Evolutionary conservation across 2,797 vertebrate species (phyloP).

Genomic region (Enteromius trimaculatus): DNA sequence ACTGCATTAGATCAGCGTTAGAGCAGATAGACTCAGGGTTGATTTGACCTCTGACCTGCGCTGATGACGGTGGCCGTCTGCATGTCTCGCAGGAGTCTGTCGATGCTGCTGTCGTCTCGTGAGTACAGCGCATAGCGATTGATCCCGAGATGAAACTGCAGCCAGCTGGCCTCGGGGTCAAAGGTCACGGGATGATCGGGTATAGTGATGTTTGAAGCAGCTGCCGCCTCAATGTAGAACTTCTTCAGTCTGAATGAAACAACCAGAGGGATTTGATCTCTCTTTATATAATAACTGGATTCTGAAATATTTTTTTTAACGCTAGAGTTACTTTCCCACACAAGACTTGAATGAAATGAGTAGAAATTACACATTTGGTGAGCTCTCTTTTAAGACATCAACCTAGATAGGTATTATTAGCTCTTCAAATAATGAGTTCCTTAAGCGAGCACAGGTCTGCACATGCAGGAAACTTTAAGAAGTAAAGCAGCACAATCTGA

Average conservation of each 20-base stretch:
- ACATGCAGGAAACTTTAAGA: slow-evolving; percentile 19
- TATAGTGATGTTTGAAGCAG: slow-evolving; percentile 71
- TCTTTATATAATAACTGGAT: no score
- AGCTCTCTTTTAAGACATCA: slow-evolving; percentile 19
- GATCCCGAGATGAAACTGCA: slow-evolving; percentile 93
- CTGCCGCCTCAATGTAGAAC: slow-evolving; percentile 69
- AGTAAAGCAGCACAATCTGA: not conserved
- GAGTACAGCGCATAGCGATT: slow-evolving; percentile 86
- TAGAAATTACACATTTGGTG: not conserved
- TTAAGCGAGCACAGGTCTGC: slow-evolving; percentile 12
- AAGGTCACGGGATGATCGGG: slow-evolving; percentile 72
- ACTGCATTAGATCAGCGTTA: not conserved
- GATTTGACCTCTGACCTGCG: slow-evolving; percentile 71
- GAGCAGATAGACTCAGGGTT: not conserved
- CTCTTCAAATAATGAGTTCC: slow-evolving; percentile 6
- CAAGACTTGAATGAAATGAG: not conserved
- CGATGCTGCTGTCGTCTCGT: slow-evolving; percentile 75
- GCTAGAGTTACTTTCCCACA: not conserved
- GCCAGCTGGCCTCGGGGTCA: slow-evolving; percentile 83
- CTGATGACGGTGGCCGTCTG: slow-evolving; percentile 73
- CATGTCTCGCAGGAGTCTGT: slow-evolving; percentile 83
- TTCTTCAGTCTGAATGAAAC: slow-evolving; percentile 72
- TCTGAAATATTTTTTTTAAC: no score
- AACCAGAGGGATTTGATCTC: not conserved
- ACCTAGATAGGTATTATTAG: slow-evolving; percentile 7